Evolutionary conservation across 2,888 invertebrate genomes (phyloP).

Genomic region (Smittia sp.): DNA sequence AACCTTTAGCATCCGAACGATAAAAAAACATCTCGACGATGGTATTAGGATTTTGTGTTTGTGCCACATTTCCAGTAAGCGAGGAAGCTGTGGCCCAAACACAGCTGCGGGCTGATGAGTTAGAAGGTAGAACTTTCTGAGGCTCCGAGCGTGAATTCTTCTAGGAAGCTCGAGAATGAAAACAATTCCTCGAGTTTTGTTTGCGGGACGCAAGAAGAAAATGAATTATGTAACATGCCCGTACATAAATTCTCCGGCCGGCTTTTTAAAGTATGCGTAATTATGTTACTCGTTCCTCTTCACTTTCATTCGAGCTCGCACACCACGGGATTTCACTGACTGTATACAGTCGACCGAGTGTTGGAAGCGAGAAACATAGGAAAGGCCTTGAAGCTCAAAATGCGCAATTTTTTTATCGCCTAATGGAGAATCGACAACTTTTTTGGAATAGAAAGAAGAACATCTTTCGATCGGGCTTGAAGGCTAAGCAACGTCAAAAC

Average conservation of each 20-base stretch:
- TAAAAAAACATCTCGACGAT: neutral
- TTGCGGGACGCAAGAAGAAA: slow-evolving; percentile 6
- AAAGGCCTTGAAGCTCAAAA: slow-evolving; percentile 31
- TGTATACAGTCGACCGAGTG: neutral
- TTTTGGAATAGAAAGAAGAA: neutral
- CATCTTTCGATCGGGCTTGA: neutral
- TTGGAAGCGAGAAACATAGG: slow-evolving; percentile 36
- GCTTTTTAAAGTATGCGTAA: slow-evolving; percentile 16
- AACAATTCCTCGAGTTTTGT: too few species aligned
- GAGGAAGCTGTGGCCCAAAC: too few species aligned
- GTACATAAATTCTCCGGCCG: slow-evolving; percentile 20
- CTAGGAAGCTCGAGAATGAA: too few species aligned
- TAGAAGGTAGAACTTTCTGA: too few species aligned
- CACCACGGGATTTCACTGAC: neutral
- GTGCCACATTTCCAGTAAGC: neutral
- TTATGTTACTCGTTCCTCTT: neutral
- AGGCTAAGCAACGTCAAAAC: neutral
- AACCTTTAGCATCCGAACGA: neutral
- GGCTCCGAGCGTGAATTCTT: too few species aligned
- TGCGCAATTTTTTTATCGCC: slow-evolving; percentile 40
- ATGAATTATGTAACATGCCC: neutral
- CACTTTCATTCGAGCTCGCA: neutral
- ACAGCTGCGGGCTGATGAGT: too few species aligned
- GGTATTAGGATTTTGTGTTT: neutral
- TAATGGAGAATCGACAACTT: neutral